Percentiles rank a stretch among this genome's conserved stretches.
phyloP scores from a whole-genome alignment of 2,888 invertebrate species.

The Lumbricus terrestris region DNA sequence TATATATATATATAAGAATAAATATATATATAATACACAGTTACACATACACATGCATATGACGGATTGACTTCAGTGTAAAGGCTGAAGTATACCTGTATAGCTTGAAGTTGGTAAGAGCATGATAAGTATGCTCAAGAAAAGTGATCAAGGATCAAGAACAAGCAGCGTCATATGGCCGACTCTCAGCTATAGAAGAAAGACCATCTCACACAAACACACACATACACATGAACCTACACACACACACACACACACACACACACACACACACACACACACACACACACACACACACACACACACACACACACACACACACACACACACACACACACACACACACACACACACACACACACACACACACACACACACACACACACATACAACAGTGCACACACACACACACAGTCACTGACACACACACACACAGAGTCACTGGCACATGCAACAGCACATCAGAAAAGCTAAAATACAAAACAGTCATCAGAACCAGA shows the following conservation, averaged over 20 bases:
- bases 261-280: not conserved
- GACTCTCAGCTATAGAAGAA: not conserved
- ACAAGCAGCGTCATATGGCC: not conserved
- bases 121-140: not conserved
- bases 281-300: too few relatives aligned
- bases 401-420: not conserved
- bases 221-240: not conserved
- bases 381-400: too few relatives aligned
- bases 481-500: not conserved
- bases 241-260: not conserved
- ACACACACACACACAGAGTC: too few relatives aligned
- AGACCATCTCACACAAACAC: not conserved
- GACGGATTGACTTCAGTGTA: not conserved
- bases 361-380: not conserved
- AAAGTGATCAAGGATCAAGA: not conserved
- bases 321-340: not conserved
- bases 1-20: too few relatives aligned
- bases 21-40: not conserved
- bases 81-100: not conserved
- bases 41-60: not conserved
- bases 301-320: not conserved
- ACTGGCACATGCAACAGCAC: too few relatives aligned
- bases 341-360: not conserved
- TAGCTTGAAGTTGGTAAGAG: not conserved
- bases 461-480: too few relatives aligned